Evolutionary conservation across 2,113 vertebrate species (phyloP).

Genomic region (Struthidea cinerea): DNA sequence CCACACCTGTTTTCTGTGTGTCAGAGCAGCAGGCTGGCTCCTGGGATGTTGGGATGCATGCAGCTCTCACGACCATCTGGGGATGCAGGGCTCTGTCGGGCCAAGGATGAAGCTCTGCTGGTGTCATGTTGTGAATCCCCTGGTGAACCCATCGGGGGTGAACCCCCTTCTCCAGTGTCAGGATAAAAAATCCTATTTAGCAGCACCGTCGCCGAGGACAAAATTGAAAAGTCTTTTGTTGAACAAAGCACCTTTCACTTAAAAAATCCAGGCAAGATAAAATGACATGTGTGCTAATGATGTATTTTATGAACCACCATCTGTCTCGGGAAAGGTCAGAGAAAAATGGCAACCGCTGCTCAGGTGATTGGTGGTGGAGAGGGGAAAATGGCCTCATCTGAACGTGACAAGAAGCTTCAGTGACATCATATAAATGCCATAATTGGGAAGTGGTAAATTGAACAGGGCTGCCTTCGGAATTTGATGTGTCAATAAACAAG

Average conservation of each 20-base stretch:
- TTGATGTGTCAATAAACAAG: slow-evolving; percentile 99
- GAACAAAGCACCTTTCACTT: slow-evolving; percentile 76
- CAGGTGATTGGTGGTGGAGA: slow-evolving; percentile 71
- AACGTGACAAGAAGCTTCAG: slow-evolving; percentile 81
- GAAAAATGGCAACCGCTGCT: slow-evolving; percentile 75
- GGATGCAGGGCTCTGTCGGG: not conserved
- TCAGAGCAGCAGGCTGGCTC: not conserved
- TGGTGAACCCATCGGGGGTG: rapidly evolving
- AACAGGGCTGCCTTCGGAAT: slow-evolving; percentile 81
- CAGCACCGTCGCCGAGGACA: not conserved
- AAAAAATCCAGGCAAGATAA: slow-evolving; percentile 72
- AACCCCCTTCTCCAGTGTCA: not conserved
- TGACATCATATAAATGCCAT: slow-evolving; percentile 99
- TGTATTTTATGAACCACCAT: slow-evolving; percentile 83
- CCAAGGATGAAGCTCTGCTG: not conserved
- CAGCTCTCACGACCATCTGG: rapidly evolving
- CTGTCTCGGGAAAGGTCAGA: slow-evolving; percentile 85
- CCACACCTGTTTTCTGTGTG: not conserved
- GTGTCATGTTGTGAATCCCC: rapidly evolving
- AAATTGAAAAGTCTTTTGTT: slow-evolving; percentile 78
- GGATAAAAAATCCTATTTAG: slow-evolving; percentile 6
- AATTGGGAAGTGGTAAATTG: slow-evolving; percentile 98
- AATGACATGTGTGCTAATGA: slow-evolving; percentile 83
- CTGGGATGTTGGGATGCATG: not conserved
- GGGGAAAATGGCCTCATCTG: slow-evolving; percentile 76